Base-by-base conservation (phyloP, 2,797 vertebrate species). In the Sebastes hubbsi region DNA sequence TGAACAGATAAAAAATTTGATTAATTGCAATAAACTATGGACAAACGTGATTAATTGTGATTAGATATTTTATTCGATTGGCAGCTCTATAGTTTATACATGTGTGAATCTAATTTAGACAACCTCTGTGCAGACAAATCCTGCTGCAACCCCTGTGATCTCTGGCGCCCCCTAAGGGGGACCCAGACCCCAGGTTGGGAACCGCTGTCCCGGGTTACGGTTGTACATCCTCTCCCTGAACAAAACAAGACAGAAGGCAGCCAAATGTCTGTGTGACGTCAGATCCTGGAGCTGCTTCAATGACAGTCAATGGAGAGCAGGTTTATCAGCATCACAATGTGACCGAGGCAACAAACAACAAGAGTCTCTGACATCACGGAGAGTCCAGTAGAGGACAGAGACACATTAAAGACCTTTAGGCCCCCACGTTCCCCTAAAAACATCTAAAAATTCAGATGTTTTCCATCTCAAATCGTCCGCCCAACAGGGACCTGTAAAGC, bases 371-470 rank as follows among this genome's bases (percentile, higher is more conserved):
- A 34, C 55, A 8, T 56, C 64, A 42, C 12, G n/a, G 34, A 80
- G 42, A 5, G 24, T 84, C 72, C 73, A 58, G 67, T 32, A 12
- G 65, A 72, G 77, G 83, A 49, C 71, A 80, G 69, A 83, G 89
- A 84, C 80, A 70, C 69, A 80, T 61, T 49, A 61, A 81, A 65
- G 71, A 59, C 68, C 38, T 58, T 65, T 14, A 27, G 20, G 62
- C 18, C 55, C 59, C 65, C 3, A 0, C 1, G 34, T 59, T 78
- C 56, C 49, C 70, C 80, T 72, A 75, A 88, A 90, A 93, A 91
- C 89, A 92, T 93, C 65, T 78, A 61, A 81, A 91, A 88, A 70
- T 87, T 94, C 90, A 92, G 91, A 95, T 95, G 94, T 93, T 95
- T 95, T 95, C 89, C 88, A 91, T 92, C 74, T 46, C 71, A 55